Conservation (phyloP, 2,888 invertebrate species). For the Lysandra bellargus region DNA sequence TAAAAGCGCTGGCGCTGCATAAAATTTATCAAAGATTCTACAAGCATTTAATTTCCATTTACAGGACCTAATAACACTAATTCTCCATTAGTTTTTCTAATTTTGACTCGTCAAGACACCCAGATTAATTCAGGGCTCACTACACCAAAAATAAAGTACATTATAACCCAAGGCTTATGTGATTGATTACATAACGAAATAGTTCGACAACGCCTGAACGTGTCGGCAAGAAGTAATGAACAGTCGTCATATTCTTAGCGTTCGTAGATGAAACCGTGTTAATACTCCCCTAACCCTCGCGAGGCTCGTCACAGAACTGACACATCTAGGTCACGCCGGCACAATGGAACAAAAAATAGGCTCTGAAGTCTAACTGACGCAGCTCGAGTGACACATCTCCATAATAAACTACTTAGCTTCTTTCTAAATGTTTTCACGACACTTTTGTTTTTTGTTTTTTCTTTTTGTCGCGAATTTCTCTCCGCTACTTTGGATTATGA, state of each 20-base stretch:
- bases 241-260: conserved; percentile 35
- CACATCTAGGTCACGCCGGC: conserved; percentile 40
- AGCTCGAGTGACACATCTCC: conserved; percentile 35
- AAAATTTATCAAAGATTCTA: no score
- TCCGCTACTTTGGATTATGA: conserved; percentile 45
- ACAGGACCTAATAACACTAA: no score
- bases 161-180: background rate
- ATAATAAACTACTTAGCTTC: conserved; percentile 33
- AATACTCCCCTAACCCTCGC: conserved; percentile 36
- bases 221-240: conserved; percentile 32
- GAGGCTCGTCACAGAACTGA: conserved; percentile 37
- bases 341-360: conserved; percentile 41
- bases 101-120: no score
- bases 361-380: conserved; percentile 35
- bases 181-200: background rate
- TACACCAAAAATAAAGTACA: background rate
- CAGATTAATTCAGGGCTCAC: no score
- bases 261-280: conserved; percentile 23
- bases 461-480: conserved; percentile 53
- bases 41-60: no score
- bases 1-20: no score
- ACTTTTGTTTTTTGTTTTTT: conserved; percentile 29
- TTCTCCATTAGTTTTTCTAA: no score
- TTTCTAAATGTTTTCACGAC: conserved; percentile 31
- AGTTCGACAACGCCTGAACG: background rate